A percentile compares a stretch with the other conserved stretches of the same genome.
phyloP scores from a whole-genome alignment of 30 jellyfish, hydroid and myxozoan genomes.

The Rhopilema esculentum region DNA sequence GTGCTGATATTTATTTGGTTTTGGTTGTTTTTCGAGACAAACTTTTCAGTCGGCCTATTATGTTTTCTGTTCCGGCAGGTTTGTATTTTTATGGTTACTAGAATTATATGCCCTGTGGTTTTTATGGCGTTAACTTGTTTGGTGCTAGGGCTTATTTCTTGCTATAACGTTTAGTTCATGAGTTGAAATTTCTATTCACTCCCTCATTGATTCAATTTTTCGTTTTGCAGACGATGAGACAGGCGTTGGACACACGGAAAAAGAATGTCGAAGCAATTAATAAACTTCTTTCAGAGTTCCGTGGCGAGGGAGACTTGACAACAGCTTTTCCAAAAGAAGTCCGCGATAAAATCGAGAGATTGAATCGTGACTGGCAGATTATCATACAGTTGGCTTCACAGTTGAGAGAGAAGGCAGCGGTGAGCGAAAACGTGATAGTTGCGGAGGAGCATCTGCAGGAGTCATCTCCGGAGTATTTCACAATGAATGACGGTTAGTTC shows the following conservation, averaged over 20 bases:
- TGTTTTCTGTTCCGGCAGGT: not conserved
- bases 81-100: not conserved
- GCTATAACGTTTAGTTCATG: not conserved
- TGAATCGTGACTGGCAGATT: slow-evolving; percentile 94
- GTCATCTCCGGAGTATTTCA: slow-evolving; percentile 61
- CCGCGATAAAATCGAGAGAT: slow-evolving; percentile 85
- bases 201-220: not conserved
- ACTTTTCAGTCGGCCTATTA: not conserved
- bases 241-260: slow-evolving; percentile 87
- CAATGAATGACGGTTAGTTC: slow-evolving; percentile 66
- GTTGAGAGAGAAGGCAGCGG: slow-evolving; percentile 71
- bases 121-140: too few relatives aligned
- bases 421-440: slow-evolving; percentile 72
- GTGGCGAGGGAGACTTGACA: slow-evolving; percentile 90
- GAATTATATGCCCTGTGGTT: not conserved
- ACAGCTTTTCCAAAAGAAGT: slow-evolving; percentile 95
- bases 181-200: not conserved
- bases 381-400: slow-evolving; percentile 81
- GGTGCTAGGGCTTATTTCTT: not conserved
- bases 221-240: slow-evolving; percentile 73
- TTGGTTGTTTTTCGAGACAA: not conserved
- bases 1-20: not conserved
- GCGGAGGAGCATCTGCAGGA: slow-evolving; percentile 79
- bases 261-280: slow-evolving; percentile 92
- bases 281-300: slow-evolving; percentile 75